Conservation (phyloP, 1,140 invertebrate species). For the Andrena cerasifolii region DNA sequence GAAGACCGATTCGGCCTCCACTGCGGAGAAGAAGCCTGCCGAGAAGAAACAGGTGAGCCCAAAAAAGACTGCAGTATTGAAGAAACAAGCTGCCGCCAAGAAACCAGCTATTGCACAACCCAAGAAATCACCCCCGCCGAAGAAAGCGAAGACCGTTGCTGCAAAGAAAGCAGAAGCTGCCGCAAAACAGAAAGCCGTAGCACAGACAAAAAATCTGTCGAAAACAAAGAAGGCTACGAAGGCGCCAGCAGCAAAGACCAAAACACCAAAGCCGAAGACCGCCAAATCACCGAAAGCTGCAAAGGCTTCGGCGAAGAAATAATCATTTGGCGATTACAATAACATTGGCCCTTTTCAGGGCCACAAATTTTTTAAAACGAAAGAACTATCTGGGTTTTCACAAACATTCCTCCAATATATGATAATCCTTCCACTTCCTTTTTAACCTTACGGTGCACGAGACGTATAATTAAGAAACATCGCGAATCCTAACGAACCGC, state of each 20-base stretch:
- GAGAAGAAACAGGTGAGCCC: neutral
- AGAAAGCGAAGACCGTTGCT: conserved; percentile 31
- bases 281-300: neutral
- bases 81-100: conserved; percentile 33
- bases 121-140: too few species aligned
- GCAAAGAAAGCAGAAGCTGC: conserved; percentile 20
- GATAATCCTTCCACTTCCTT: too few species aligned
- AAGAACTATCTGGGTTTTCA: neutral
- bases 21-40: neutral
- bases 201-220: conserved; percentile 25
- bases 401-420: too few species aligned
- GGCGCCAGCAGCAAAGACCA: conserved; percentile 48
- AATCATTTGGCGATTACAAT: neutral
- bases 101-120: neutral
- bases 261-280: conserved; percentile 51
- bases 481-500: too few species aligned
- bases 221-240: conserved; percentile 53
- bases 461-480: too few species aligned
- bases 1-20: conserved; percentile 10
- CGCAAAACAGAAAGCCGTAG: conserved; percentile 34
- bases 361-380: conserved; percentile 12
- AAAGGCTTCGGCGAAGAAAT: conserved; percentile 1
- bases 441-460: too few species aligned
- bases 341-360: conserved; percentile 32
- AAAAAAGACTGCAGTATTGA: neutral